phyloP scores from a whole-genome alignment of 1,140 invertebrate genomes.

The Pseudoatta argentina region DNA sequence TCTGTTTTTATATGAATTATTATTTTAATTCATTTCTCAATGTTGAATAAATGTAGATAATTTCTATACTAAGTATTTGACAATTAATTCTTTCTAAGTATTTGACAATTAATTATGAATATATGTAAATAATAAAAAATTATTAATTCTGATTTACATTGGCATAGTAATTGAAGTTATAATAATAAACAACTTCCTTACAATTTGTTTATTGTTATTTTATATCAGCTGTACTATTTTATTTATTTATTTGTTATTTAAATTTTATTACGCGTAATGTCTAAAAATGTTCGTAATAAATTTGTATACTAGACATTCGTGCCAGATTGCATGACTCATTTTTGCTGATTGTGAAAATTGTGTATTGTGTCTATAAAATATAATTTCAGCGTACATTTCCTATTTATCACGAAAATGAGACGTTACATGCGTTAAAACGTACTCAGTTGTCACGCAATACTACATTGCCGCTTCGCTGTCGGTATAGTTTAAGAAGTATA shows the following conservation, averaged over 20 bases:
- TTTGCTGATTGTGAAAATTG: constrained; percentile 9
- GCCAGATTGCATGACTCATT: constrained; percentile 1
- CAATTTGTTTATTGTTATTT: neutral
- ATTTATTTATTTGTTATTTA: neutral
- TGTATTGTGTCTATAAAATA: neutral
- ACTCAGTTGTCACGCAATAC: constrained; percentile 31
- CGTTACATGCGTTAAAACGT: neutral
- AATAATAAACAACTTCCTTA: neutral
- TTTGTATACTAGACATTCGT: neutral
- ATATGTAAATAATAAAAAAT: no score
- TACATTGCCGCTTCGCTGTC: neutral
- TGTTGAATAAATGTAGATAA: neutral
- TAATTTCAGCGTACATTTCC: neutral
- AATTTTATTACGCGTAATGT: neutral
- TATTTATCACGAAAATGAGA: neutral
- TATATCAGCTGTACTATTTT: neutral
- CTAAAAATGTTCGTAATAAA: neutral
- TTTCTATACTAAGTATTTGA: no score
- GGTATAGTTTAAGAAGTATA: constrained; percentile 26
- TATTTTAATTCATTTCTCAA: neutral
- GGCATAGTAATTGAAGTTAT: neutral
- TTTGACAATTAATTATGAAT: no score
- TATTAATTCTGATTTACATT: no score
- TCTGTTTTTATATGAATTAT: neutral
- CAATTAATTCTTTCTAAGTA: no score